Conservation (phyloP, 2,797 vertebrate genomes). For the Silurus lanzhouensis region DNA sequence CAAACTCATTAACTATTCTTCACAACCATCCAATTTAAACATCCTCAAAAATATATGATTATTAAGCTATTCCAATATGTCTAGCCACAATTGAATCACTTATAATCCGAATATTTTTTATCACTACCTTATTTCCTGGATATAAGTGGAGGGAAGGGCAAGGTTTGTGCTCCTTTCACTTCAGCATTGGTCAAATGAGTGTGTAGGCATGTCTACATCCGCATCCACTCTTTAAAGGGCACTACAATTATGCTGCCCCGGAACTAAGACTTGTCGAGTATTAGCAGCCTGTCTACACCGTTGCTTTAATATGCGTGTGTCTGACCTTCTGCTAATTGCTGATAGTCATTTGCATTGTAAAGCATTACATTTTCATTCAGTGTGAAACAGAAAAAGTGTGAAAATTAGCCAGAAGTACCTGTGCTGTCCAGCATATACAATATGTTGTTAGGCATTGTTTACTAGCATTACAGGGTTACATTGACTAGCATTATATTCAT, state of each 20-base stretch:
- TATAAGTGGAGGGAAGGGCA: conserved; percentile 34
- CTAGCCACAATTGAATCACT: neutral
- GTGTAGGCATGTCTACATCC: conserved; percentile 36
- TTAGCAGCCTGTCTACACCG: conserved; percentile 12
- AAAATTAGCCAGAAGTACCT: neutral
- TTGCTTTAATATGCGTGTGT: neutral
- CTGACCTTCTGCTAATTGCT: conserved; percentile 19
- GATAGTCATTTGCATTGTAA: neutral
- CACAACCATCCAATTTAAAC: neutral
- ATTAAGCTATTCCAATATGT: neutral
- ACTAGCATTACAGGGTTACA: neutral
- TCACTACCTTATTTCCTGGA: conserved; percentile 1
- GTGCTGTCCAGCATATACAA: neutral
- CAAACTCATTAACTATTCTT: too few relatives aligned
- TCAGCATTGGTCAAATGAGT: conserved; percentile 35
- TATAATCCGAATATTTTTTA: neutral
- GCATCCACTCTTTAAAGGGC: conserved; percentile 43
- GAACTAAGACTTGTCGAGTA: conserved; percentile 26
- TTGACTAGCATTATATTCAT: neutral
- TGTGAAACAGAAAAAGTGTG: neutral
- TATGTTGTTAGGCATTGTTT: neutral
- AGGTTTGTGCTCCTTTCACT: conserved; percentile 31
- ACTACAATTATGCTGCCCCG: conserved; percentile 40
- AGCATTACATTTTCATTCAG: neutral
- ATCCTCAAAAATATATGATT: neutral